Conservation (phyloP, 2,113 vertebrate species). For the Forbesichthys agassizii region DNA sequence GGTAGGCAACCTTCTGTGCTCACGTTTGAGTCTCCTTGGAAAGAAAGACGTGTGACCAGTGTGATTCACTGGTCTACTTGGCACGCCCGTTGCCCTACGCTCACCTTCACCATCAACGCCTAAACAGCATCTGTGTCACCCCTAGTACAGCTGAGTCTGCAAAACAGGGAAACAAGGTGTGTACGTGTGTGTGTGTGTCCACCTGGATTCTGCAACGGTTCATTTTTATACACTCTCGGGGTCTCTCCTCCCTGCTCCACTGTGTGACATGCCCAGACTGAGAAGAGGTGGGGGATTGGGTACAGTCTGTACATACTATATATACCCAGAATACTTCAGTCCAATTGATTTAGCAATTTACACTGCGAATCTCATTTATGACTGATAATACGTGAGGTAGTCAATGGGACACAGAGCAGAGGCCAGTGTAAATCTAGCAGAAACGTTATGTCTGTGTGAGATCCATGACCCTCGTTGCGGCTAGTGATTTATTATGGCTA, state of each 20-base stretch:
- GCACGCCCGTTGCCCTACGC: conserved; percentile 33
- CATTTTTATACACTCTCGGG: too few species aligned
- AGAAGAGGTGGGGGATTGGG: background rate
- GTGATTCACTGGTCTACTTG: conserved; percentile 9
- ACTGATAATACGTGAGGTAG: conserved; percentile 36
- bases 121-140: conserved; percentile 42
- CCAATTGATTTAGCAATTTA: conserved; percentile 35
- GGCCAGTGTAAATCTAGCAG: conserved; percentile 6
- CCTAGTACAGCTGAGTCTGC: conserved; percentile 57
- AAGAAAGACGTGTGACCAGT: background rate
- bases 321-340: conserved; percentile 35
- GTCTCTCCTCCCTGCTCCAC: background rate
- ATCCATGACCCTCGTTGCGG: conserved; percentile 24
- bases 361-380: conserved; percentile 22
- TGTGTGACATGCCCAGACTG: background rate
- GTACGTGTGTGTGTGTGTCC: background rate
- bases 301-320: conserved; percentile 29
- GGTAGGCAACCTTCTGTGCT: background rate
- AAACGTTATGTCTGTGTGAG: conserved; percentile 9
- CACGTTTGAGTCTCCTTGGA: background rate
- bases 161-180: conserved; percentile 36
- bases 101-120: conserved; percentile 47
- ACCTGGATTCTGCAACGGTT: background rate
- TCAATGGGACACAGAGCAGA: conserved; percentile 21
- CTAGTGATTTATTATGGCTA: conserved; percentile 15